phyloP scores from a whole-genome alignment of 1,140 invertebrate species.

The Drosophila neocordata region DNA sequence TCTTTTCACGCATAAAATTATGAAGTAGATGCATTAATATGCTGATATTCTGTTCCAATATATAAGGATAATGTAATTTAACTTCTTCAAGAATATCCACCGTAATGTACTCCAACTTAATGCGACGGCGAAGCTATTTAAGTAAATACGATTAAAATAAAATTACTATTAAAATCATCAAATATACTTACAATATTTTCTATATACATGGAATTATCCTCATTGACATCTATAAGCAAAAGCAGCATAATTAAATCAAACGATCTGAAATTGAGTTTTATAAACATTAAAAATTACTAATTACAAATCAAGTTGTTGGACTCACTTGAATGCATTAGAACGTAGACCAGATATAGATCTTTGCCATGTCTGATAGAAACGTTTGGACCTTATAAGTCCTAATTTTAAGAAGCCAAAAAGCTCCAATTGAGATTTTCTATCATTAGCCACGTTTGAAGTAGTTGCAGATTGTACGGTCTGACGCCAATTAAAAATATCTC shows the following conservation, averaged over 20 bases:
- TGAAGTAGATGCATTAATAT: slow-evolving; percentile 82
- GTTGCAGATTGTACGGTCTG: slow-evolving; percentile 19
- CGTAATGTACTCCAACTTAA: slow-evolving; percentile 82
- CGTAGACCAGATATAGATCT: slow-evolving; percentile 53
- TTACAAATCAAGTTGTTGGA: background rate
- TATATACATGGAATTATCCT: slow-evolving; percentile 78
- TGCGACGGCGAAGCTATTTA: slow-evolving; percentile 67
- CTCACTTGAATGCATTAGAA: slow-evolving; percentile 49
- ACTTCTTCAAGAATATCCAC: slow-evolving; percentile 77
- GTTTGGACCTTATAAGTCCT: slow-evolving; percentile 66
- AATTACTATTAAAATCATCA: background rate
- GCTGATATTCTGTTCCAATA: slow-evolving; percentile 80
- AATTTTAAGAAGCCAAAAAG: slow-evolving; percentile 66
- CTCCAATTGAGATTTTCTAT: slow-evolving; percentile 61
- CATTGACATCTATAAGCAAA: slow-evolving; percentile 79
- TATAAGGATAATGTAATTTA: slow-evolving; percentile 73
- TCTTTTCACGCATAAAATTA: slow-evolving; percentile 75
- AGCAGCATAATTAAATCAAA: slow-evolving; percentile 83
- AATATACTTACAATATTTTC: slow-evolving; percentile 78
- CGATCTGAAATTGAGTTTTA: slow-evolving; percentile 56
- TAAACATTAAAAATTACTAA: background rate
- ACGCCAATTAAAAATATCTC: slow-evolving; percentile 66
- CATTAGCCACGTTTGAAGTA: slow-evolving; percentile 22
- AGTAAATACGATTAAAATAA: background rate
- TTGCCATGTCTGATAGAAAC: slow-evolving; percentile 74